Percentiles rank a stretch among this genome's conserved stretches.
phyloP scores from a whole-genome alignment of 2,888 invertebrate species.

The Xestia rhomboidea region DNA sequence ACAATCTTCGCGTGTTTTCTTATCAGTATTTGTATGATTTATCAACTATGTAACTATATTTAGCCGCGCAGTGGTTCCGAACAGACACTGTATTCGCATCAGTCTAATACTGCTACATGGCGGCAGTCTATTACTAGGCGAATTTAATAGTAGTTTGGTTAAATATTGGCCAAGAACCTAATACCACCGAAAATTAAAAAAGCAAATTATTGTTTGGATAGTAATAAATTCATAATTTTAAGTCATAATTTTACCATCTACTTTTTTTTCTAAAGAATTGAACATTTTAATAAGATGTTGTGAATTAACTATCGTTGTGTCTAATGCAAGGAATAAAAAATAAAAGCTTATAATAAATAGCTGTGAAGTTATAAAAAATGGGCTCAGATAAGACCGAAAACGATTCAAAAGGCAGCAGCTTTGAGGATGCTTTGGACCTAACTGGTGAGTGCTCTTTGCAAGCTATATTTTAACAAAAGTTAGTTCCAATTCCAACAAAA shows the following conservation, averaged over 20 bases:
- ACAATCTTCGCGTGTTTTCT: neutral
- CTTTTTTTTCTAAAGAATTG: neutral
- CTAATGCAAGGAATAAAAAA: neutral
- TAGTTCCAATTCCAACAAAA: neutral
- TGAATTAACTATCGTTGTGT: neutral
- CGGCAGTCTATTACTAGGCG: conserved; percentile 4
- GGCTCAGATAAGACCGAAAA: conserved; percentile 5
- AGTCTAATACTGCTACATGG: conserved; percentile 3
- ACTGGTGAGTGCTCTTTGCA: conserved; percentile 49
- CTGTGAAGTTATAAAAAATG: conserved; percentile 36
- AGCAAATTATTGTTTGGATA: too few relatives aligned
- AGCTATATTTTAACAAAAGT: neutral
- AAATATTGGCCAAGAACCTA: neutral
- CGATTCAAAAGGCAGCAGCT: conserved; percentile 29
- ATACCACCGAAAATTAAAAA: neutral
- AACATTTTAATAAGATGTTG: conserved; percentile 1
- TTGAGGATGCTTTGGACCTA: conserved; percentile 54
- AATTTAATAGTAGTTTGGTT: neutral
- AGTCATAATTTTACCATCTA: neutral
- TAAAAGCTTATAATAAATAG: neutral
- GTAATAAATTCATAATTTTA: neutral
- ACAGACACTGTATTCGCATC: conserved; percentile 8
- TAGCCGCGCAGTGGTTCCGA: neutral
- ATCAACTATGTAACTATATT: conserved; percentile 36
- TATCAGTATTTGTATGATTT: conserved; percentile 47